Conservation (phyloP, 2,888 invertebrate species). For the Lathronympha strigana region DNA sequence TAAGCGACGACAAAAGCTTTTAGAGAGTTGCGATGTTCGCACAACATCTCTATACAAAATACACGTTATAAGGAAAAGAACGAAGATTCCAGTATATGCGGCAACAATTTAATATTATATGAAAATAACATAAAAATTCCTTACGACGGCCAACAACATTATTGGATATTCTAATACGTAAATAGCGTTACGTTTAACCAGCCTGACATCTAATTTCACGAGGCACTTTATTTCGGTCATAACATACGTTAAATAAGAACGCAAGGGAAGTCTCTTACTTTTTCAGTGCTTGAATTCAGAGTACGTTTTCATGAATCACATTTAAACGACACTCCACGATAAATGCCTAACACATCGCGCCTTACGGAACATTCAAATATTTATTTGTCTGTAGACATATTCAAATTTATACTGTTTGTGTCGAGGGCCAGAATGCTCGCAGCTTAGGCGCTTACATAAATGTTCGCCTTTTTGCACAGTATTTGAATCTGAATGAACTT, state of each 20-base stretch:
- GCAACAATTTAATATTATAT: slow-evolving; percentile 17
- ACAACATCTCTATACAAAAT: background rate
- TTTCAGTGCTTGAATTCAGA: slow-evolving; percentile 43
- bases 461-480: slow-evolving; percentile 37
- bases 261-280: slow-evolving; percentile 47
- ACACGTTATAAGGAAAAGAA: slow-evolving; percentile 15
- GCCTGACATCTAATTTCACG: slow-evolving; percentile 29
- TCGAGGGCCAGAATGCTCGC: slow-evolving; percentile 29
- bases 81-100: slow-evolving; percentile 8
- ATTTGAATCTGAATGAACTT: slow-evolving; percentile 36
- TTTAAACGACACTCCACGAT: slow-evolving; percentile 61
- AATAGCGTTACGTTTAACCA: slow-evolving; percentile 33
- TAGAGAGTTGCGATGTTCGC: slow-evolving; percentile 60
- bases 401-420: slow-evolving; percentile 42
- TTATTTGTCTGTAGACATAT: slow-evolving; percentile 57
- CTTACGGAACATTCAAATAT: slow-evolving; percentile 58
- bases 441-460: slow-evolving; percentile 37
- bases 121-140: slow-evolving; percentile 33
- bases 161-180: slow-evolving; percentile 36
- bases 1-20: slow-evolving; percentile 72
- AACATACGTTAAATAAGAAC: slow-evolving; percentile 25
- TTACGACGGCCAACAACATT: slow-evolving; percentile 11
- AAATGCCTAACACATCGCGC: slow-evolving; percentile 59
- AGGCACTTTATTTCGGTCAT: slow-evolving; percentile 26
- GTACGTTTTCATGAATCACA: slow-evolving; percentile 64